A percentile compares a stretch with the other conserved stretches of the same genome.
phyloP scores from a whole-genome alignment of 2,797 vertebrate species.

The Manis pentadactyla region DNA sequence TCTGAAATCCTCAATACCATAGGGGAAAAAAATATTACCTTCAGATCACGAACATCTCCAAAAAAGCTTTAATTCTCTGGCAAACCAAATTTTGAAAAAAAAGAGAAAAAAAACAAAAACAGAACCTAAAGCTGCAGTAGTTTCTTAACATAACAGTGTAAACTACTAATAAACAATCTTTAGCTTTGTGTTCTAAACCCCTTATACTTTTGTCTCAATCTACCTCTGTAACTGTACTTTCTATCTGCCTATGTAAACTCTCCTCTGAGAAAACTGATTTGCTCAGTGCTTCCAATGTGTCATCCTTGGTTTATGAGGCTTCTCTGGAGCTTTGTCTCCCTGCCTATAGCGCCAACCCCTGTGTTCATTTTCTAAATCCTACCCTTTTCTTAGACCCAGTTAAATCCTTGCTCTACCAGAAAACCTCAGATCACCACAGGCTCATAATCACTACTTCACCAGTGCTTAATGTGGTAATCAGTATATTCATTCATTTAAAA shows the following conservation, averaged over 20 bases:
- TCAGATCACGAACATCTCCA: neutral
- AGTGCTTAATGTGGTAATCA: neutral
- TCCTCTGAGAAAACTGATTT: conserved; percentile 21
- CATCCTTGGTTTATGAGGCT: neutral
- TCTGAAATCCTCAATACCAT: conserved; percentile 17
- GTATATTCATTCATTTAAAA: neutral
- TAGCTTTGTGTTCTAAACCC: neutral
- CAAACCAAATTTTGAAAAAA: neutral
- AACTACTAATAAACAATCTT: neutral
- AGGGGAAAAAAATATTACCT: neutral
- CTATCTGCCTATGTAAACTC: neutral
- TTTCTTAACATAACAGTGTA: conserved; percentile 50
- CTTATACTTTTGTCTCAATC: neutral
- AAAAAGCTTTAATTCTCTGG: neutral
- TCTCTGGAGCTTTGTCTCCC: neutral
- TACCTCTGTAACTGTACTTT: conserved; percentile 2
- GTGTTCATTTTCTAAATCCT: neutral
- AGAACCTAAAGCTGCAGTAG: neutral
- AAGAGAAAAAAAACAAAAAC: neutral
- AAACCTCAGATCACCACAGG: neutral
- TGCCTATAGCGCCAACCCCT: neutral
- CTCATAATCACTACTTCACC: neutral
- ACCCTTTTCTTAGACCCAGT: neutral
- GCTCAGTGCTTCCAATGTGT: neutral
- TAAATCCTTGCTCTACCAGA: neutral